Conservation (phyloP, 2,888 invertebrate species). For the Rambutsinella grinnellia region DNA sequence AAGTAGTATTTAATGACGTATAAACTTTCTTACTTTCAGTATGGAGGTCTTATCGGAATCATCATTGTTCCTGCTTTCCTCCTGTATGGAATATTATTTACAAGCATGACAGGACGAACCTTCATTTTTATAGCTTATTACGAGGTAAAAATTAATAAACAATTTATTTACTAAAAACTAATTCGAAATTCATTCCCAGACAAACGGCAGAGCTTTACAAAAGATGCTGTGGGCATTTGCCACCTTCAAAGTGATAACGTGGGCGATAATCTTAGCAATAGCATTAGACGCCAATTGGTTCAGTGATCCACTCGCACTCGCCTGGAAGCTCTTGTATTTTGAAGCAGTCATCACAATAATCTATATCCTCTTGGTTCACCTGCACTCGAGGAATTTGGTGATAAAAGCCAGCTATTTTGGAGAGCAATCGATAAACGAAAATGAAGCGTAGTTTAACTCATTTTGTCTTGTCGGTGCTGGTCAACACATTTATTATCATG, state of each 20-base stretch:
- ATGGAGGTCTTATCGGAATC: conserved; percentile 41
- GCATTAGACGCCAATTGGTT: conserved; percentile 45
- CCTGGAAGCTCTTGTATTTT: conserved; percentile 47
- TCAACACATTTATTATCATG: neutral
- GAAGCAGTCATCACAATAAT: conserved; percentile 41
- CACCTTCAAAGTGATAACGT: conserved; percentile 42
- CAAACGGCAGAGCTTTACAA: conserved; percentile 25
- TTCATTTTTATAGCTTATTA: conserved; percentile 39
- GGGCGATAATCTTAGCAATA: conserved; percentile 41
- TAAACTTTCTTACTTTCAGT: conserved; percentile 15
- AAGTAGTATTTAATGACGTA: neutral
- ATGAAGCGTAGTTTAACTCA: no score
- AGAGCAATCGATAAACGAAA: no score
- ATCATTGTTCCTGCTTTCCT: conserved; percentile 47
- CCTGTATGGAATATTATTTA: conserved; percentile 40
- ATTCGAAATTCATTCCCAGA: conserved; percentile 3
- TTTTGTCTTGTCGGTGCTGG: no score
- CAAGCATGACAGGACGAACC: conserved; percentile 42
- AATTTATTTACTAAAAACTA: neutral
- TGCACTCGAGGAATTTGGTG: conserved; percentile 31
- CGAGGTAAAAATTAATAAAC: conserved; percentile 18
- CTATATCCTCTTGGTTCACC: conserved; percentile 33
- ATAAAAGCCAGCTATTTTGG: conserved; percentile 31
- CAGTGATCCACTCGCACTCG: conserved; percentile 31
- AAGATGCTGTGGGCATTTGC: conserved; percentile 49